phyloP scores from a whole-genome alignment of 2,888 invertebrate genomes.

The Tanypteryx hageni region DNA sequence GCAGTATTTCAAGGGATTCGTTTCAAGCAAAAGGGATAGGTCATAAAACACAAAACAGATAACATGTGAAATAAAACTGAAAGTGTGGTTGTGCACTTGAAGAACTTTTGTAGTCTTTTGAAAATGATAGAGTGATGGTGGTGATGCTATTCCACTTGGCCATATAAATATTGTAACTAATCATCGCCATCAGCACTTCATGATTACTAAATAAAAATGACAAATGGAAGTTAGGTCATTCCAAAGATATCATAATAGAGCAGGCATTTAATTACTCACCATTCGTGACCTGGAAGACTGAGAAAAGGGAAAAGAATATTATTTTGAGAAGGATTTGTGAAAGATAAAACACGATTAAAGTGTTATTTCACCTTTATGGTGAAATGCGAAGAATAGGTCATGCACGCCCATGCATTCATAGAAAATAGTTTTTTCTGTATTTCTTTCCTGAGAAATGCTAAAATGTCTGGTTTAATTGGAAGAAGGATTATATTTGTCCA shows the following conservation, averaged over 20 bases:
- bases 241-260: neutral
- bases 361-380: neutral
- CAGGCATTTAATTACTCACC: slow-evolving; percentile 43
- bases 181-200: neutral
- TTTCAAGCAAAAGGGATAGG: too few relatives aligned
- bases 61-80: too few relatives aligned
- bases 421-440: neutral
- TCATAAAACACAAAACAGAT: too few relatives aligned
- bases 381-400: neutral
- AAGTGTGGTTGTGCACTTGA: neutral
- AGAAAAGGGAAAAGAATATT: slow-evolving; percentile 1
- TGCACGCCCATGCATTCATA: slow-evolving; percentile 13
- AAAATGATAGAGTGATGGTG: too few relatives aligned
- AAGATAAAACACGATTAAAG: neutral
- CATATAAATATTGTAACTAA: too few relatives aligned
- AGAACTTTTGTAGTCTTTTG: too few relatives aligned
- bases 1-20: too few relatives aligned
- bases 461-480: neutral
- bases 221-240: neutral
- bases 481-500: neutral
- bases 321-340: slow-evolving; percentile 16
- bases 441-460: neutral
- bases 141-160: too few relatives aligned
- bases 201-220: neutral
- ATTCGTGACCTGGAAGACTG: slow-evolving; percentile 62